Percentiles rank a stretch among this genome's conserved stretches.
Conservation (phyloP, 2,797 vertebrate species). For the Melanotaenia maccullochi region DNA sequence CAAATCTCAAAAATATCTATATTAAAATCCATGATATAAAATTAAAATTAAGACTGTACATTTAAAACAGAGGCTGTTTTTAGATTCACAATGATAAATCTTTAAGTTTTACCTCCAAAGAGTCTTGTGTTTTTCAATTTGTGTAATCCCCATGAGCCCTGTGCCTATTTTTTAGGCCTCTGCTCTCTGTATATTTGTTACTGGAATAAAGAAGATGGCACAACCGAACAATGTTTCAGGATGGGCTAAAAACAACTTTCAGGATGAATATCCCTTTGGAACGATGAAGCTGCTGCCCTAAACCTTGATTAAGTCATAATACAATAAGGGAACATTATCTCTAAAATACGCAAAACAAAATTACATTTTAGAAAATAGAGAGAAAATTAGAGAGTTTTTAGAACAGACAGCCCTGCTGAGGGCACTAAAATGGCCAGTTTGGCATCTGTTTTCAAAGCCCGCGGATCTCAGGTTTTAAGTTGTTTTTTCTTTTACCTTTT, state of each 20-base stretch:
- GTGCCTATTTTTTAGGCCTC: neutral
- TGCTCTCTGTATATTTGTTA: neutral
- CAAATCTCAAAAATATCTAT: neutral
- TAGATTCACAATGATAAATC: neutral
- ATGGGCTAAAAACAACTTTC: neutral
- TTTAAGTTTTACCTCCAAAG: neutral
- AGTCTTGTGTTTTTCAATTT: neutral
- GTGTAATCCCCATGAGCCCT: neutral
- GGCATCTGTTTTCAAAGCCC: too few relatives aligned
- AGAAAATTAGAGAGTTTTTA: too few relatives aligned
- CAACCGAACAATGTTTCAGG: neutral
- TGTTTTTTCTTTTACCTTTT: too few relatives aligned
- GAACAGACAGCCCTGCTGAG: too few relatives aligned
- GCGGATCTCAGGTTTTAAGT: too few relatives aligned
- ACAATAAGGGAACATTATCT: too few relatives aligned
- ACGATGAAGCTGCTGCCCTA: neutral
- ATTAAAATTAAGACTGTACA: neutral
- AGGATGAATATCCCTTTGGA: neutral
- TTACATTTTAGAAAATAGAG: too few relatives aligned
- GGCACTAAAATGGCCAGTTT: too few relatives aligned
- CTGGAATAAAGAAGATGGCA: neutral
- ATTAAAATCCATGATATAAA: neutral
- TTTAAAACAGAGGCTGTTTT: neutral
- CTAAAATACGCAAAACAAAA: too few relatives aligned
- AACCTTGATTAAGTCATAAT: neutral